Evolutionary conservation across 1,140 invertebrate genomes (phyloP).

Genomic region (Drosophila biarmipes): DNA sequence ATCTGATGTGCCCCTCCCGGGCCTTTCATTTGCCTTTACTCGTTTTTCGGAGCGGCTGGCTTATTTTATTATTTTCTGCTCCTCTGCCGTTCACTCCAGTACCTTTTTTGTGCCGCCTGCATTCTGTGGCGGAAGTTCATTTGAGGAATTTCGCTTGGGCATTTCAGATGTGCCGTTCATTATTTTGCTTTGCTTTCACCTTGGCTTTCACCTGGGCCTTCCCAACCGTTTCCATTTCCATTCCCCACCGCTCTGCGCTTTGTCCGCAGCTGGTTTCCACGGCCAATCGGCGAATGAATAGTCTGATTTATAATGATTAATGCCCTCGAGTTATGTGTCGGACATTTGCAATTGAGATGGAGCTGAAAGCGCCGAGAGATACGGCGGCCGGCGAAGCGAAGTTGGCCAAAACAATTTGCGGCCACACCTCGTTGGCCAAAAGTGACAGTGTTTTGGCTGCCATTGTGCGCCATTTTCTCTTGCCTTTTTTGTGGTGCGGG

Average conservation of each 20-base stretch:
- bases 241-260: background rate
- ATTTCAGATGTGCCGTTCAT: conserved; percentile 64
- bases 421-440: background rate
- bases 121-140: conserved; percentile 70
- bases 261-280: conserved; percentile 33
- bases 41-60: conserved; percentile 24
- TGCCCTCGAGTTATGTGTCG: conserved; percentile 63
- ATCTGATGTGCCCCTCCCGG: conserved; percentile 1
- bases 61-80: conserved; percentile 48
- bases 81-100: background rate
- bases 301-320: conserved; percentile 81
- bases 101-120: conserved; percentile 33
- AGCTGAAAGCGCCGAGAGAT: background rate
- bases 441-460: conserved; percentile 7
- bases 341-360: conserved; percentile 55
- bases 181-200: conserved; percentile 45
- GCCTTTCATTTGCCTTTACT: conserved; percentile 34
- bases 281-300: conserved; percentile 69
- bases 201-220: conserved; percentile 34
- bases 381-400: background rate
- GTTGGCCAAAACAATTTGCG: conserved; percentile 20
- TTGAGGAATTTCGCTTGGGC: conserved; percentile 67
- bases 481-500: background rate
- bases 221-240: background rate
- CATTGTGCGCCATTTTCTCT: background rate